Conservation (phyloP, 2,888 invertebrate genomes). For the Aricia artaxerxes region DNA sequence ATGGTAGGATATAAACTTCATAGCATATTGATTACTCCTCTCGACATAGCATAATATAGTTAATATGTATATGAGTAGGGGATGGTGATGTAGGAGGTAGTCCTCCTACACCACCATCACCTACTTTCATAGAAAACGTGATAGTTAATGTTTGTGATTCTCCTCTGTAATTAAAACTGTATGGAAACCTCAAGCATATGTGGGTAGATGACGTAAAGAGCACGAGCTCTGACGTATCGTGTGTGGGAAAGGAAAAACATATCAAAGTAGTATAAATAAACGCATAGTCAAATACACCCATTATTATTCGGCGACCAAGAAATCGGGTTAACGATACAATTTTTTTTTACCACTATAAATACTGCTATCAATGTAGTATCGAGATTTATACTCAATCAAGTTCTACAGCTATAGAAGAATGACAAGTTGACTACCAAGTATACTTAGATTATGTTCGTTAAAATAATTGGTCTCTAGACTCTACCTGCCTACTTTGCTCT, state of each 20-base stretch:
- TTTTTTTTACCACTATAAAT: not conserved
- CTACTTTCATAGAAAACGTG: not conserved
- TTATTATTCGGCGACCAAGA: conserved; percentile 1
- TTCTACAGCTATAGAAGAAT: too few species aligned
- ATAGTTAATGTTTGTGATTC: not conserved
- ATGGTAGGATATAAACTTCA: too few species aligned
- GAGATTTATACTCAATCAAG: too few species aligned
- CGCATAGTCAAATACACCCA: not conserved
- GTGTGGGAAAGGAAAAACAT: conserved; percentile 15
- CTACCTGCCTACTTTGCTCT: too few species aligned
- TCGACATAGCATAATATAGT: too few species aligned
- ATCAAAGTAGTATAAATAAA: conserved; percentile 1
- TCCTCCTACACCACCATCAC: not conserved
- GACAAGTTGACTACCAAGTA: too few species aligned
- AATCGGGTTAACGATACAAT: conserved; percentile 15
- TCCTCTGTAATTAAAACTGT: not conserved
- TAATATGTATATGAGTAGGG: too few species aligned
- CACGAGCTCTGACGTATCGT: conserved; percentile 5
- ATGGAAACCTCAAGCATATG: not conserved
- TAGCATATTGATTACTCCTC: too few species aligned
- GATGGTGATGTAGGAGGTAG: too few species aligned
- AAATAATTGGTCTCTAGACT: too few species aligned
- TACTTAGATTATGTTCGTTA: too few species aligned
- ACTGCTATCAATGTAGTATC: not conserved
- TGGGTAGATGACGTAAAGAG: conserved; percentile 11